Evolutionary conservation across 1,140 invertebrate species (phyloP).

Genomic region (Latrodectus geometricus): DNA sequence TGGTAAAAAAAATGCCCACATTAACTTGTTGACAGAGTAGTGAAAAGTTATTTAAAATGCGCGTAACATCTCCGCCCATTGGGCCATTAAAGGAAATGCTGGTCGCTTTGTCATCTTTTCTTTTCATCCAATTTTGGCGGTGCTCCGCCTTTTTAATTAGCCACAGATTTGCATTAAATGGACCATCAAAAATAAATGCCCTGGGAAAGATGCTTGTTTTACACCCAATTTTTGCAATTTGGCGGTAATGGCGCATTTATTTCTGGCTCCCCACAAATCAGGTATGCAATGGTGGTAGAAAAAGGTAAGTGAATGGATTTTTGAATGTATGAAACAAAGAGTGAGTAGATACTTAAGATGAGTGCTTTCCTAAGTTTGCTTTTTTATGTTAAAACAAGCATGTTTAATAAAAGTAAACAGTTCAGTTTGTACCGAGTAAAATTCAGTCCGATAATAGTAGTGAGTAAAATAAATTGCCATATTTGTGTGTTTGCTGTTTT

Average conservation of each 20-base stretch:
- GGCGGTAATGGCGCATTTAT: constrained; percentile 42
- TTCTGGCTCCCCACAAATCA: background rate
- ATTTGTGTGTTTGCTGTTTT: no score
- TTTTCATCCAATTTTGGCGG: constrained; percentile 3
- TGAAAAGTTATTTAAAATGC: constrained; percentile 41
- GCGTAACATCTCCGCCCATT: constrained; percentile 3
- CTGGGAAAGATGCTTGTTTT: background rate
- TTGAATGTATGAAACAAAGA: no score
- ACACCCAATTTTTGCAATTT: constrained; percentile 7
- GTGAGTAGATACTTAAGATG: no score
- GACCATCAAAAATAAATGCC: constrained; percentile 48
- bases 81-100: constrained; percentile 33
- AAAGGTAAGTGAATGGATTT: no score
- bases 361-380: no score
- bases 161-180: constrained; percentile 50
- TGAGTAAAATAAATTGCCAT: no score
- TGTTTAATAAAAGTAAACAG: no score
- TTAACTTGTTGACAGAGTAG: constrained; percentile 43
- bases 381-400: no score
- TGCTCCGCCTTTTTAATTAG: constrained; percentile 51
- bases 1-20: constrained; percentile 16
- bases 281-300: no score
- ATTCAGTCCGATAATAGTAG: no score
- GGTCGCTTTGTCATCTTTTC: constrained; percentile 39
- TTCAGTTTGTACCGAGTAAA: no score